Conservation (phyloP, 2,113 vertebrate species). For the Myanophis thanlyinensis region DNA sequence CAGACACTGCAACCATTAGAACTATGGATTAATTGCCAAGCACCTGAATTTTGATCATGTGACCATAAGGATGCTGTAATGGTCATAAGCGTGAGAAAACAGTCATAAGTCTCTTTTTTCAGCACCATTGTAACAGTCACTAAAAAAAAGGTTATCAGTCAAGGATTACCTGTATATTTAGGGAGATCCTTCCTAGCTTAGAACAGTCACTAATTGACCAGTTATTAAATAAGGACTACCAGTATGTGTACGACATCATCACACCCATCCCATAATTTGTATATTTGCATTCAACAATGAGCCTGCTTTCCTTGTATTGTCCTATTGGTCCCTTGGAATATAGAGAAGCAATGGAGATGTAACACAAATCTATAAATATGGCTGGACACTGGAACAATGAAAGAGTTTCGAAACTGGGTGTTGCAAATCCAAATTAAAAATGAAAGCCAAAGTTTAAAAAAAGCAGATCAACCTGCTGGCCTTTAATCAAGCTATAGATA, state of each 20-base stretch:
- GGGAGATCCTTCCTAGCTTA: background rate
- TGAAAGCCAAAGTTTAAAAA: background rate
- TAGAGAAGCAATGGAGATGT: background rate
- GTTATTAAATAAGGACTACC: background rate
- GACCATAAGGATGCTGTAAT: background rate
- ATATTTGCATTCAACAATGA: background rate
- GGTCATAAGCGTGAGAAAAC: background rate
- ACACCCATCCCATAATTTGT: background rate
- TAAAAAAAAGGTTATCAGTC: background rate
- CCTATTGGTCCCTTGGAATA: background rate
- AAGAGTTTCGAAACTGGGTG: background rate
- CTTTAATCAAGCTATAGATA: background rate
- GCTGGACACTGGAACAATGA: background rate
- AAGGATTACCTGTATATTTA: background rate
- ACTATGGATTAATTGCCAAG: background rate
- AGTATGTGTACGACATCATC: background rate
- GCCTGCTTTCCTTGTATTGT: background rate
- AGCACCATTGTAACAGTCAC: background rate
- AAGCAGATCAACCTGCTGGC: background rate
- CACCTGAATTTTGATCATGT: background rate
- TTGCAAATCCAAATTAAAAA: background rate
- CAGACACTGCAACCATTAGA: background rate
- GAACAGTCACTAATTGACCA: background rate
- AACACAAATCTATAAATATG: background rate
- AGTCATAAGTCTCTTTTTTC: background rate